These are phyloP conservation scores for Pterostichus madidus DNA, from an alignment of 2,888 invertebrate genomes.

Conservation along the genomic window DNA sequence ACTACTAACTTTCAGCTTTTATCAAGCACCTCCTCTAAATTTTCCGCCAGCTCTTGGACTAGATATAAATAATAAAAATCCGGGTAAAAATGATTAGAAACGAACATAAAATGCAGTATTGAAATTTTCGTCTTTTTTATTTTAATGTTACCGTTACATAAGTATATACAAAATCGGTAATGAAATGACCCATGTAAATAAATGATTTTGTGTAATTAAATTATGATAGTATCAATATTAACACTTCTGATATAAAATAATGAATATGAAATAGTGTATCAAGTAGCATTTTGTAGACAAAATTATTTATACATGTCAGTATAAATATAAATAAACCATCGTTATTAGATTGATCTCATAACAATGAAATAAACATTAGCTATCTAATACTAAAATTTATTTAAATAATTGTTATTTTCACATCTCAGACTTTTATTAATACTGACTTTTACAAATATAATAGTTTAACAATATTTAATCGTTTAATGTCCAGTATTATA, in stretches of 20 bases:
- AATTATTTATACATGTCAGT: constrained; percentile 17
- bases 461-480: neutral
- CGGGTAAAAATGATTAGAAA: no score
- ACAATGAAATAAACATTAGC: no score
- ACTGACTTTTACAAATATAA: constrained; percentile 19
- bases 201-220: constrained; percentile 26
- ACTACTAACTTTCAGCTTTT: no score
- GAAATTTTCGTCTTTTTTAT: constrained; percentile 24
- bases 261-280: constrained; percentile 16
- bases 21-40: no score
- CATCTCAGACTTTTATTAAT: constrained; percentile 28
- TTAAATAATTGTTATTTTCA: no score
- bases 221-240: constrained; percentile 10
- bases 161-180: constrained; percentile 51
- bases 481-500: neutral
- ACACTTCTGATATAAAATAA: constrained; percentile 23
- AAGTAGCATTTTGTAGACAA: constrained; percentile 1
- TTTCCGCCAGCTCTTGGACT: no score
- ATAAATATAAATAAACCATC: no score
- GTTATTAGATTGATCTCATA: no score
- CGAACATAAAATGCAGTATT: no score
- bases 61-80: no score
- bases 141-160: constrained; percentile 47
- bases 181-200: constrained; percentile 36
- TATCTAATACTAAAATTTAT: no score